Evolutionary conservation across 2,888 invertebrate genomes (phyloP).

Genomic region (Orchesella flavescens): DNA sequence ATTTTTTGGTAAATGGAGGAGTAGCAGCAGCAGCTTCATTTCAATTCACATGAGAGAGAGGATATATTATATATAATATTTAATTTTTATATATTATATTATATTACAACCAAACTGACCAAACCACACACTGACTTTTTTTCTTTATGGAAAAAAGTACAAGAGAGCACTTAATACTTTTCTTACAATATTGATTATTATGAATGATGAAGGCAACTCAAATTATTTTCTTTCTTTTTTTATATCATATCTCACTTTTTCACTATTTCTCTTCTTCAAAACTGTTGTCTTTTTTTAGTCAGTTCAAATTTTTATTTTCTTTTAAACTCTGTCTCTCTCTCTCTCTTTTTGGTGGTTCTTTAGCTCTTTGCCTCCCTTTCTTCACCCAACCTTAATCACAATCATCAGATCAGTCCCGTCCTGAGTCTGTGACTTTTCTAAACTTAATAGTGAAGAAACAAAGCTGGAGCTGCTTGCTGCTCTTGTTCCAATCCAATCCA

Average conservation of each 20-base stretch:
- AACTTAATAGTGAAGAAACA: constrained; percentile 11
- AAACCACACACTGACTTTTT: too few species aligned
- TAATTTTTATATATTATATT: too few species aligned
- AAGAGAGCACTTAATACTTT: too few species aligned
- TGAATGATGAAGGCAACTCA: constrained; percentile 21
- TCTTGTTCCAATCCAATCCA: constrained; percentile 11
- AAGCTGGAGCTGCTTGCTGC: too few species aligned
- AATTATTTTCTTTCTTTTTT: not conserved
- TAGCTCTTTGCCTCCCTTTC: too few species aligned
- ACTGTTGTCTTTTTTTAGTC: constrained; percentile 16
- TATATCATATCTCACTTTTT: not conserved
- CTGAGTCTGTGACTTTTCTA: constrained; percentile 1
- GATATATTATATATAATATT: too few species aligned
- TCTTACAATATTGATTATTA: not conserved
- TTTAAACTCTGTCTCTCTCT: not conserved
- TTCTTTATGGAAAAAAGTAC: too few species aligned
- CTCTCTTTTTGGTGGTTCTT: too few species aligned
- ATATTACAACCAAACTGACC: too few species aligned
- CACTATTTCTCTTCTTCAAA: not conserved
- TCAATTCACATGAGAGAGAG: too few species aligned
- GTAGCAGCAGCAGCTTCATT: not conserved
- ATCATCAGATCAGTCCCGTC: not conserved
- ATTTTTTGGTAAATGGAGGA: not conserved
- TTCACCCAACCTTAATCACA: too few species aligned
- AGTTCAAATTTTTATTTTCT: not conserved